A percentile compares a stretch with the other conserved stretches of the same genome.
phyloP scores from a whole-genome alignment of 23 tunicate genomes.

The Diplosoma virens region DNA sequence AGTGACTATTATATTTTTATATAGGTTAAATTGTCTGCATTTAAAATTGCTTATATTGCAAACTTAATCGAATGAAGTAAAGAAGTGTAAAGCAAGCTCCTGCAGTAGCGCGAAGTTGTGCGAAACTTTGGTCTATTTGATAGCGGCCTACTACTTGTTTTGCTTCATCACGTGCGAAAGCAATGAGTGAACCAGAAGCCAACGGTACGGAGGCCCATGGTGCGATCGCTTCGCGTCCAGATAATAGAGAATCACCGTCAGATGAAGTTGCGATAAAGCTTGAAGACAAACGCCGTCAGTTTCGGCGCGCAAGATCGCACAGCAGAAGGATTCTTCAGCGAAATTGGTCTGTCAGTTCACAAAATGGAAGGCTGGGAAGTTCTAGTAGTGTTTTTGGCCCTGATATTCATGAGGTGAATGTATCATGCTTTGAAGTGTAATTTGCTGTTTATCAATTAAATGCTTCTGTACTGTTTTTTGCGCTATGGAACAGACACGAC shows the following conservation, averaged over 20 bases:
- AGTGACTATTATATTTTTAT: too few relatives aligned
- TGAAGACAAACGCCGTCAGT: conserved; percentile 52
- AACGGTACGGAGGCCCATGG: not conserved
- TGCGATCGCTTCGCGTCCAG: conserved; percentile 1
- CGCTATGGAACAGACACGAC: too few relatives aligned
- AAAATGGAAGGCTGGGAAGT: conserved; percentile 49
- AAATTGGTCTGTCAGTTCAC: conserved; percentile 30
- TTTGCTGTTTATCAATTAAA: too few relatives aligned
- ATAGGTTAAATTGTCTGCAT: too few relatives aligned
- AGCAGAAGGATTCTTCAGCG: conserved; percentile 47
- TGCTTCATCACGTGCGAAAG: not conserved
- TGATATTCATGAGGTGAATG: conserved; percentile 16
- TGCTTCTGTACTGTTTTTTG: too few relatives aligned
- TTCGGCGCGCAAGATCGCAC: conserved; percentile 60
- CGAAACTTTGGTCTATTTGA: too few relatives aligned
- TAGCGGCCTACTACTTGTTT: too few relatives aligned
- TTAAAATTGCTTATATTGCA: too few relatives aligned
- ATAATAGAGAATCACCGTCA: not conserved
- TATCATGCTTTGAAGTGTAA: too few relatives aligned
- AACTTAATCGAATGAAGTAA: too few relatives aligned
- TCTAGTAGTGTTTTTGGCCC: conserved; percentile 46
- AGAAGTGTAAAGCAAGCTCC: too few relatives aligned
- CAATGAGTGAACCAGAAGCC: not conserved
- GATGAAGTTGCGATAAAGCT: conserved; percentile 9
- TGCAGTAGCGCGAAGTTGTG: too few relatives aligned